Conservation (phyloP, 2,888 invertebrate genomes). For the Saturnia pavonia region DNA sequence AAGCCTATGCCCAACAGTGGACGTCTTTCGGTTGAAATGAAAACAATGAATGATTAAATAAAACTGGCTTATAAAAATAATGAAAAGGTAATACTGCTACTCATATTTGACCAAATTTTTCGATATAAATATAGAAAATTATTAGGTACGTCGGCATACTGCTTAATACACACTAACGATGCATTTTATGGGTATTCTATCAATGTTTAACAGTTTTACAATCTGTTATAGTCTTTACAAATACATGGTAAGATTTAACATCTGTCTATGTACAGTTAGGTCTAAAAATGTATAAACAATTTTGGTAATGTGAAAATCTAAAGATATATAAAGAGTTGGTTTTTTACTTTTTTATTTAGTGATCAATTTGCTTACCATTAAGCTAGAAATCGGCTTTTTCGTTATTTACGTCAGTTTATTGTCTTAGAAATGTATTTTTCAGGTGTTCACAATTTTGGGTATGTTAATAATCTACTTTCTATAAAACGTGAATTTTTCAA, state of each 20-base stretch:
- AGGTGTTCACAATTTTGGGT: no score
- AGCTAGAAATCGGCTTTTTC: no score
- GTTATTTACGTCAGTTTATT: no score
- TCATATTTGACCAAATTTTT: not conserved
- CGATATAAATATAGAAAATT: not conserved
- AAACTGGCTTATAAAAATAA: not conserved
- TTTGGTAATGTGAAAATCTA: not conserved
- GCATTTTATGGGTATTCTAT: not conserved
- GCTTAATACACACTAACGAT: not conserved
- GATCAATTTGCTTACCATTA: not conserved
- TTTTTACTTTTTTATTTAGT: not conserved
- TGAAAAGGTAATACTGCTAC: not conserved
- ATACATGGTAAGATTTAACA: slow-evolving; percentile 3
- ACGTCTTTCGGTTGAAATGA: no score
- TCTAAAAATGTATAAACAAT: not conserved
- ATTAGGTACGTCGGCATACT: not conserved
- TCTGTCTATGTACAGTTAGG: not conserved
- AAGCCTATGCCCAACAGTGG: no score
- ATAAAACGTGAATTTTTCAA: no score
- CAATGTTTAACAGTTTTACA: not conserved
- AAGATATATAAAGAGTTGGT: not conserved
- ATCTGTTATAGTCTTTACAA: not conserved
- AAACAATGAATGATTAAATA: no score
- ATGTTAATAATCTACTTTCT: no score
- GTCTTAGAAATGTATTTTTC: no score